Base-by-base conservation (phyloP, 1,140 invertebrate genomes). In the Ectropis grisescens region DNA sequence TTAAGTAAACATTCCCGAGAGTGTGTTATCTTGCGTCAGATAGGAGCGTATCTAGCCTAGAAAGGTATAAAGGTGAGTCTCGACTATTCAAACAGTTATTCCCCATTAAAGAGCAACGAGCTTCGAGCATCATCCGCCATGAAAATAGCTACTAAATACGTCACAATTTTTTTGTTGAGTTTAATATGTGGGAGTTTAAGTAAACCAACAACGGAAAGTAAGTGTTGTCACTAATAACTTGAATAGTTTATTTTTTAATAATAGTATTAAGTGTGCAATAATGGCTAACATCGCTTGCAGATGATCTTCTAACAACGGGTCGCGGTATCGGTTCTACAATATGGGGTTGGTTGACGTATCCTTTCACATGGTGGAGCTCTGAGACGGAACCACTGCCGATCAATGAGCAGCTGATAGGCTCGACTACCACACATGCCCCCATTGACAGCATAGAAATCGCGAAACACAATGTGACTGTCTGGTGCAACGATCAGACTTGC, bases 321-420 rank as follows among this genome's bases (percentile, higher is more conserved):
- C 74, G 68, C 37, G 76, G 79, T 29, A 62, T 75, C 35, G 58
- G 58, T 37, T 76, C 72, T 3, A 72, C 71, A 14, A 29, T 82
- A 41, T 83, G 82, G 82, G 67, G 62, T 25, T 83, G 78, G 78
- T 53, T 83, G 48, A 71, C 59, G 8, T 80, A 81, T 49, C 82
- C 82, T 3, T 82, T 82, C 33, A 43, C 58, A 8, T 76, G 74
- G 58, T 83, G 78, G 78, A 59, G 58, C 39, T 56, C 56, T 5
- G 56, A 46, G 14, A 33, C 31, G 1, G 58, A 60, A 13, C 41
- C 13, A 24, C 30, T 37, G 8, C 50, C 54, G 4, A 41, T 56
- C 8, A 55, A 30, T 9, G 47, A 59, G 26, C 47, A 50, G n/a
- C 37, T 60, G 9, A 29, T 48, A 11, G 45, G 25, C 22, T 41